phyloP scores from a whole-genome alignment of 1,140 invertebrate genomes.

The Drosophila sturtevanti region DNA sequence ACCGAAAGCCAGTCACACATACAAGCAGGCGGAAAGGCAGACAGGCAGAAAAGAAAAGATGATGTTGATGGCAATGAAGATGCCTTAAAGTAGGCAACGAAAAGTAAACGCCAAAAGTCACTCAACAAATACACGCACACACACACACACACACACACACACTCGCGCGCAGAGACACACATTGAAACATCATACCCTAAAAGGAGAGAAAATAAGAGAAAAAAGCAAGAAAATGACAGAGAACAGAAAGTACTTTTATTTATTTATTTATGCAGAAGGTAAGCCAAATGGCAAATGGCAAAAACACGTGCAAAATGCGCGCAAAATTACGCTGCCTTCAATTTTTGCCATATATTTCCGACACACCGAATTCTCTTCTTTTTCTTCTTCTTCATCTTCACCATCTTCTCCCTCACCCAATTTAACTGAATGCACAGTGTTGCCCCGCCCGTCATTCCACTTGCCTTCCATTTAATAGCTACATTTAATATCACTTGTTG shows the following conservation, averaged over 20 bases:
- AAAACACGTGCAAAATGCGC: slow-evolving; percentile 58
- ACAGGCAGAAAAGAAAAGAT: neutral
- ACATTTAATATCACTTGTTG: slow-evolving; percentile 59
- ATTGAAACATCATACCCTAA: too few species aligned
- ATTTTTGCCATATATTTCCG: slow-evolving; percentile 26
- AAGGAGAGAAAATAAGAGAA: neutral
- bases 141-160: slow-evolving; percentile 12
- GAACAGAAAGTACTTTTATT: slow-evolving; percentile 33
- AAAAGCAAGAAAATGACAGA: neutral
- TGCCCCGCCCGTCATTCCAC: neutral
- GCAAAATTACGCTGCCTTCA: slow-evolving; percentile 44
- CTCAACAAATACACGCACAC: slow-evolving; percentile 34
- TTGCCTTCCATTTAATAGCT: slow-evolving; percentile 36
- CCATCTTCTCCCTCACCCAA: neutral
- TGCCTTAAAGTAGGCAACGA: slow-evolving; percentile 59
- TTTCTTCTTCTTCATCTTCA: neutral
- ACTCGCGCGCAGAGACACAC: neutral
- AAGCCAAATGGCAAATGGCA: slow-evolving; percentile 50
- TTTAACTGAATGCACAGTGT: slow-evolving; percentile 32
- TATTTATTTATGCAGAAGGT: slow-evolving; percentile 64
- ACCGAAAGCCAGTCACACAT: too few species aligned
- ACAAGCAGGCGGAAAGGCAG: neutral
- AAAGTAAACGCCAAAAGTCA: slow-evolving; percentile 58
- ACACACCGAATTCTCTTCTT: neutral
- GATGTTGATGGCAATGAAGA: slow-evolving; percentile 11